A percentile compares a stretch with the other conserved stretches of the same genome.
phyloP scores from a whole-genome alignment of 30 jellyfish, hydroid and myxozoan genomes.

The Hydractinia symbiolongicarpus region DNA sequence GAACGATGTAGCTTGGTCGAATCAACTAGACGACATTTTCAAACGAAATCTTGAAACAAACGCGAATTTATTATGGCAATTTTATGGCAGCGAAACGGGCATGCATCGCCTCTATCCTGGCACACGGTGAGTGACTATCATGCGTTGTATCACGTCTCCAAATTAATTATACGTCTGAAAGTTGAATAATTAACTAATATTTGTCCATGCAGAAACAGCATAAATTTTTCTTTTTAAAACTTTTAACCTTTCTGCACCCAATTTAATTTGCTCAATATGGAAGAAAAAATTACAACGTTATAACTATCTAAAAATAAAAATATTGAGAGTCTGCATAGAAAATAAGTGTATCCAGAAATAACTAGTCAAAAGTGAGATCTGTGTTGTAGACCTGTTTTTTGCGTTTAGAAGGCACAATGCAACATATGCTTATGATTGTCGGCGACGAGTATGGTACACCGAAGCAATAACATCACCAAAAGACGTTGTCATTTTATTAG shows the following conservation, averaged over 20 bases:
- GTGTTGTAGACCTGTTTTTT: constrained; percentile 46
- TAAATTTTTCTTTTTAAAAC: no score
- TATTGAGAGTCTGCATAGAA: no score
- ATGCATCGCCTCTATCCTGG: background rate
- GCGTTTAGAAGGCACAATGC: constrained; percentile 45
- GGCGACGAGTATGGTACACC: constrained; percentile 53
- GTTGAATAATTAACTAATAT: no score
- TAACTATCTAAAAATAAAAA: no score
- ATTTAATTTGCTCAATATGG: no score
- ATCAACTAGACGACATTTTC: constrained; percentile 48
- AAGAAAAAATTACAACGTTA: no score
- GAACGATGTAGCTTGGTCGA: constrained; percentile 44
- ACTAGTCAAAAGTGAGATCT: background rate
- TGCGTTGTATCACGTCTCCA: no score
- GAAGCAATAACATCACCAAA: constrained; percentile 69
- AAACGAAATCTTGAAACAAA: constrained; percentile 22
- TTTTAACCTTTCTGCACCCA: no score
- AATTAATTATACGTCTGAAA: no score
- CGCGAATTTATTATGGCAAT: constrained; percentile 63
- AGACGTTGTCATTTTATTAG: constrained; percentile 61
- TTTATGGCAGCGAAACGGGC: constrained; percentile 45
- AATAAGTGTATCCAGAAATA: no score
- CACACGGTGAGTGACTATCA: no score
- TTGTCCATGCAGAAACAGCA: no score
- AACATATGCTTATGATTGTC: constrained; percentile 37